A percentile compares a stretch with the other conserved stretches of the same genome.
Conservation (phyloP, 2,113 vertebrate species). For the Poeciliopsis occidentalis region DNA sequence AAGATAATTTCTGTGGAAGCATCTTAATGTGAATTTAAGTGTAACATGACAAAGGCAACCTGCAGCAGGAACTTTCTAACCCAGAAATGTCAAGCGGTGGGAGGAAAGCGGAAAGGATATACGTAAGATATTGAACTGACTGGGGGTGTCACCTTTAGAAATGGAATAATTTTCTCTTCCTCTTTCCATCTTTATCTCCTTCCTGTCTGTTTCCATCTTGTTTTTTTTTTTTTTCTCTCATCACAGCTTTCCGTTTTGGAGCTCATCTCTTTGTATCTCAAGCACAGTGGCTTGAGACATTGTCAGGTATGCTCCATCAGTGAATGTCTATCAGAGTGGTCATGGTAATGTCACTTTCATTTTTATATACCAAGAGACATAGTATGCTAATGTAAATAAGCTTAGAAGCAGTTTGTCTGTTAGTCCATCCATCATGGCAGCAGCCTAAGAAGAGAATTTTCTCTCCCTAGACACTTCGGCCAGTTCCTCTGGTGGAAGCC, state of each 20-base stretch:
- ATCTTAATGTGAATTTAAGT: slow-evolving; percentile 75
- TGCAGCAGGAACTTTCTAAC: slow-evolving; percentile 68
- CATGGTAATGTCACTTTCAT: neutral
- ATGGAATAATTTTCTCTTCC: slow-evolving; percentile 50
- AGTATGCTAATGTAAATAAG: neutral
- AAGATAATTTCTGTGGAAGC: slow-evolving; percentile 60
- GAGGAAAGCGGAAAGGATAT: slow-evolving; percentile 59
- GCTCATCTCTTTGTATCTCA: slow-evolving; percentile 17
- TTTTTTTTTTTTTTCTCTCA: slow-evolving; percentile 13
- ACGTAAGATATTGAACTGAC: slow-evolving; percentile 58
- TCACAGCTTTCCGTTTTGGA: neutral
- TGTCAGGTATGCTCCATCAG: slow-evolving; percentile 16
- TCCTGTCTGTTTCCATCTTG: slow-evolving; percentile 11
- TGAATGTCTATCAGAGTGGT: neutral
- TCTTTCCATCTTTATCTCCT: slow-evolving; percentile 18
- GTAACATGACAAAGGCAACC: slow-evolving; percentile 63
- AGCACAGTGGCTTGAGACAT: slow-evolving; percentile 1
- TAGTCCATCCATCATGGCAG: no score
- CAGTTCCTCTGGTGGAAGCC: no score
- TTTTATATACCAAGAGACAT: neutral
- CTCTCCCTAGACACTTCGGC: no score
- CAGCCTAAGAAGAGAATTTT: no score
- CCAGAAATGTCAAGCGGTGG: slow-evolving; percentile 74
- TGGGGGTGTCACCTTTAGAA: slow-evolving; percentile 52
- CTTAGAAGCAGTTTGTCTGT: neutral